Percentiles rank a stretch among this genome's conserved stretches.
Evolutionary conservation across 2,113 vertebrate genomes (phyloP).

Genomic region (Callipepla squamata): DNA sequence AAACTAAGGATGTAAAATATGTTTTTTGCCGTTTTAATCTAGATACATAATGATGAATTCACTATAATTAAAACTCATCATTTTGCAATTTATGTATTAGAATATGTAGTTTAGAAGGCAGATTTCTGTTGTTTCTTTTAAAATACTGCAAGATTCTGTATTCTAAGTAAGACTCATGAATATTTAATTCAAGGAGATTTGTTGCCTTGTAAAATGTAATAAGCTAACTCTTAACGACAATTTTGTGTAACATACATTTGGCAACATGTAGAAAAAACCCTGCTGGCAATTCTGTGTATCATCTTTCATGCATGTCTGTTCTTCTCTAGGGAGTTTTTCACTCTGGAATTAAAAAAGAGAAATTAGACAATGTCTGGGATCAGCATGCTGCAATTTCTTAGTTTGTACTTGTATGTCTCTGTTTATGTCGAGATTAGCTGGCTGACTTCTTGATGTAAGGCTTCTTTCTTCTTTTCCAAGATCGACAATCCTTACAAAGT

Average conservation of each 20-base stretch:
- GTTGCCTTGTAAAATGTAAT: slow-evolving; percentile 52
- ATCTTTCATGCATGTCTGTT: slow-evolving; percentile 55
- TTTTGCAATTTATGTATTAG: slow-evolving; percentile 35
- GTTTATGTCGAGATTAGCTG: not conserved
- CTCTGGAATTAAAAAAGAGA: slow-evolving; percentile 49
- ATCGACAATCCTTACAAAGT: not conserved
- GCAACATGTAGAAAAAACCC: slow-evolving; percentile 37
- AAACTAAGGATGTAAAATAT: slow-evolving; percentile 53
- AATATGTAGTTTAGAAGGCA: slow-evolving; percentile 34
- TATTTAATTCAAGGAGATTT: slow-evolving; percentile 68
- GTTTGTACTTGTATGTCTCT: not conserved
- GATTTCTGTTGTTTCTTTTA: slow-evolving; percentile 55
- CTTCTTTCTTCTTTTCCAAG: not conserved
- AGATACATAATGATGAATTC: slow-evolving; percentile 27
- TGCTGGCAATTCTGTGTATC: slow-evolving; percentile 19
- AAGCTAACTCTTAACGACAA: slow-evolving; percentile 52
- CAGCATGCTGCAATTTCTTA: slow-evolving; percentile 3
- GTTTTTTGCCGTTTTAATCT: slow-evolving; percentile 61
- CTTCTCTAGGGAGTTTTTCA: slow-evolving; percentile 53
- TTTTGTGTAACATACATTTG: slow-evolving; percentile 32
- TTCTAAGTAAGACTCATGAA: slow-evolving; percentile 64
- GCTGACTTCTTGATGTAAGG: not conserved
- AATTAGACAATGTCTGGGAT: slow-evolving; percentile 8
- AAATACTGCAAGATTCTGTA: slow-evolving; percentile 47
- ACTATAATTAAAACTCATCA: slow-evolving; percentile 47